phyloP scores from a whole-genome alignment of 1,140 invertebrate genomes.

The Stegodyphus dumicola region DNA sequence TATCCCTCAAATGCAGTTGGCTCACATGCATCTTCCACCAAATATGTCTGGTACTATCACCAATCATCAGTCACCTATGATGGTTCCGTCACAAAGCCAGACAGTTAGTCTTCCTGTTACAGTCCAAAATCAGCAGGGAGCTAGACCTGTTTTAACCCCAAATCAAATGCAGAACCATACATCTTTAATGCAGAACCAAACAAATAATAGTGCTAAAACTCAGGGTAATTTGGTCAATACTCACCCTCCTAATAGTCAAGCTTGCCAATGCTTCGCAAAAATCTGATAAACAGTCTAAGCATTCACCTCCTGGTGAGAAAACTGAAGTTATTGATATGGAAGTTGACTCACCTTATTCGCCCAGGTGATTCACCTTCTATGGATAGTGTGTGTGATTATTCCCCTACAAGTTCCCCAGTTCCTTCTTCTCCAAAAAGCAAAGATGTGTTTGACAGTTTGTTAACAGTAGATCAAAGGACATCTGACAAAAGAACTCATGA shows the following conservation, averaged over 20 bases:
- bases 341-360: slow-evolving; percentile 69
- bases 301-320: slow-evolving; percentile 62
- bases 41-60: slow-evolving; percentile 20
- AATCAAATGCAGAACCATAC: slow-evolving; percentile 33
- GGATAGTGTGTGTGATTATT: slow-evolving; percentile 45
- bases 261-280: slow-evolving; percentile 3
- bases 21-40: slow-evolving; percentile 40
- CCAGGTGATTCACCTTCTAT: slow-evolving; percentile 59
- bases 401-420: slow-evolving; percentile 37
- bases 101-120: slow-evolving; percentile 36
- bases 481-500: slow-evolving; percentile 38
- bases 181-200: slow-evolving; percentile 34
- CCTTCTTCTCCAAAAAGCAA: slow-evolving; percentile 52
- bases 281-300: slow-evolving; percentile 20
- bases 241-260: neutral
- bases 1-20: slow-evolving; percentile 33
- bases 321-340: slow-evolving; percentile 75
- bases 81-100: slow-evolving; percentile 12
- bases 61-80: slow-evolving; percentile 34
- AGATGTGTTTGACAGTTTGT: slow-evolving; percentile 58
- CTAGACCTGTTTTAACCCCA: slow-evolving; percentile 21
- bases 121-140: slow-evolving; percentile 25
- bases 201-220: slow-evolving; percentile 27
- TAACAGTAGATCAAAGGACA: slow-evolving; percentile 41
- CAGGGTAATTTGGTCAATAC: slow-evolving; percentile 7